These are phyloP conservation scores for Taeniopygia guttata DNA, from an alignment of 2,797 vertebrate genomes.

Conservation along the genomic window DNA sequence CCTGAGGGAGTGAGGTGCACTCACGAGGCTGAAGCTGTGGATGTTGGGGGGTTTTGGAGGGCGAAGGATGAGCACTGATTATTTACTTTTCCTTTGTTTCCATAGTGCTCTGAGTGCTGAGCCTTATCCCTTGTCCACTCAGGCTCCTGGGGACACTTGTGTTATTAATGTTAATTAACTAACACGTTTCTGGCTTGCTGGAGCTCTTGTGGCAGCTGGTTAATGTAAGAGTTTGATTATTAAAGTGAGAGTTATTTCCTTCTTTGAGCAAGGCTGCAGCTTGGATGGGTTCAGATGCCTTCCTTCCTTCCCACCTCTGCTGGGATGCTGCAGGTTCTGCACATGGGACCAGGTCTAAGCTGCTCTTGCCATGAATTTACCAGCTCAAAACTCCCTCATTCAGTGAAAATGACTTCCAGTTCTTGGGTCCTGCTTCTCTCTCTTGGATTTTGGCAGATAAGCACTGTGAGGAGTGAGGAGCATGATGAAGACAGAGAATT, in stretches of 20 bases:
- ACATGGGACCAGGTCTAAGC: background rate
- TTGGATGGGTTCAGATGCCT: background rate
- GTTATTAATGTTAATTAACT: constrained; percentile 12
- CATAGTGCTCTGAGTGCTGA: background rate
- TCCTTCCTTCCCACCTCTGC: background rate
- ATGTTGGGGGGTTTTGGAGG: background rate
- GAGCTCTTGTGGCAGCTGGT: constrained; percentile 7
- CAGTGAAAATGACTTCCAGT: background rate
- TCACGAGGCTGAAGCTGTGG: background rate
- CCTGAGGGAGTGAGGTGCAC: background rate
- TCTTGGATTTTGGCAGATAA: background rate
- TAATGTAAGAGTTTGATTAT: background rate
- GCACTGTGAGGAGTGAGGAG: background rate
- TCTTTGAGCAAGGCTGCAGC: background rate
- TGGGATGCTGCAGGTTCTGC: background rate
- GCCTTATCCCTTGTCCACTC: background rate
- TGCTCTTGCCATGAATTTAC: fast-evolving
- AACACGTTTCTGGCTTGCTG: background rate
- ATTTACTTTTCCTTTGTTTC: background rate
- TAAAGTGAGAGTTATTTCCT: background rate
- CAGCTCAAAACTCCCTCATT: background rate
- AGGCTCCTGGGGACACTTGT: background rate
- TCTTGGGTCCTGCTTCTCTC: background rate
- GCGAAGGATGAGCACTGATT: background rate
- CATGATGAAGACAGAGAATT: background rate